These are phyloP conservation scores for Balaenoptera acutorostrata DNA, from an alignment of 2,113 vertebrate species.

Conservation along the genomic window DNA sequence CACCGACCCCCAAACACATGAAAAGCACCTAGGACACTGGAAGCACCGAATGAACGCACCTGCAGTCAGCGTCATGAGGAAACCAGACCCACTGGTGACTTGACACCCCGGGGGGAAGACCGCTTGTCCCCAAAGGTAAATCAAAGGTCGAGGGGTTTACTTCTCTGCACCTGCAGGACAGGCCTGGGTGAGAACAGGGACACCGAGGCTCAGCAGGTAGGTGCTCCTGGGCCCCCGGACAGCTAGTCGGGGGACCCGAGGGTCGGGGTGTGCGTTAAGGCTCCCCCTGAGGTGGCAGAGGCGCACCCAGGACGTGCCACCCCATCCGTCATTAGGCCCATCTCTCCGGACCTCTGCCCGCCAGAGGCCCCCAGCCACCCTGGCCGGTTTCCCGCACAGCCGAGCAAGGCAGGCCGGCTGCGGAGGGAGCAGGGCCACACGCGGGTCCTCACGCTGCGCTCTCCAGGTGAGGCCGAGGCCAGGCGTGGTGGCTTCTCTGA, in stretches of 20 bases:
- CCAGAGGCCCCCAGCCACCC: neutral
- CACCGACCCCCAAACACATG: neutral
- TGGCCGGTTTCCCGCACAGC: neutral
- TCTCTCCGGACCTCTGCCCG: neutral
- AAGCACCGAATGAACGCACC: neutral
- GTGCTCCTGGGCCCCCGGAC: neutral
- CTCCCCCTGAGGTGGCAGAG: neutral
- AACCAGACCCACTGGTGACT: neutral
- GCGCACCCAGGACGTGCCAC: fast-evolving
- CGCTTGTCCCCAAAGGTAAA: fast-evolving
- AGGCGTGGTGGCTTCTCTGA: neutral
- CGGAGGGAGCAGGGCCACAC: neutral
- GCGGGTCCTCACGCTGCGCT: fast-evolving
- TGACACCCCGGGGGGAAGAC: neutral
- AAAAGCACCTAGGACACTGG: neutral
- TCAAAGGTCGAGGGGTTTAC: neutral
- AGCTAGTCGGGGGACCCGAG: neutral
- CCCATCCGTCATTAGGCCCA: neutral
- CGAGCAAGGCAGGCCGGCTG: neutral
- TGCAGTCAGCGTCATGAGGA: neutral
- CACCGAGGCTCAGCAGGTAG: neutral
- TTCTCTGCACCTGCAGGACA: neutral
- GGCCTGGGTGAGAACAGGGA: neutral
- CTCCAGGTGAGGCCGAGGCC: neutral
- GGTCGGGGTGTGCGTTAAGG: neutral